Evolutionary conservation across 23 tunicate species (phyloP).

Genomic region (Diplosoma virens): DNA sequence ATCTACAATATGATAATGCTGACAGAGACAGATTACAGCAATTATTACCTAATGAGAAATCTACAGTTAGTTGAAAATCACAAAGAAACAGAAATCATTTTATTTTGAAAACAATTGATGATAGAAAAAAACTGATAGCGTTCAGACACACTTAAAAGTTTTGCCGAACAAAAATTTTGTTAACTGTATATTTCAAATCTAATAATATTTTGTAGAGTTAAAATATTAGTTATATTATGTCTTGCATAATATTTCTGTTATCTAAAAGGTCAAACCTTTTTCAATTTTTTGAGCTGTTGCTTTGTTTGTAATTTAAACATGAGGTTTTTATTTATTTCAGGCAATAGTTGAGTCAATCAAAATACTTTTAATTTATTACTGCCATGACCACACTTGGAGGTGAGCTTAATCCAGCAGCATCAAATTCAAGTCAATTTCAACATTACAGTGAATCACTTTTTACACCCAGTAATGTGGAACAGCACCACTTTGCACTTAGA

Average conservation of each 20-base stretch:
- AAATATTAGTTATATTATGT: no score
- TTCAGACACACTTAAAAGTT: neutral
- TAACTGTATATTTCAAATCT: no score
- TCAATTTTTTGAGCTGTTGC: no score
- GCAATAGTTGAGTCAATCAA: neutral
- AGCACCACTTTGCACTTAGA: conserved; percentile 12
- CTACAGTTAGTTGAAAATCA: neutral
- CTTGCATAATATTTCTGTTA: no score
- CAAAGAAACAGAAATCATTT: neutral
- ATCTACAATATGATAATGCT: neutral
- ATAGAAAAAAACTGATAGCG: no score
- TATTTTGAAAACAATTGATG: neutral
- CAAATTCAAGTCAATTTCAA: conserved; percentile 23
- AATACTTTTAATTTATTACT: neutral
- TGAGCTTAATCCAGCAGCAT: conserved; percentile 1
- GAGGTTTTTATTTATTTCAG: neutral
- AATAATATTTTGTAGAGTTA: no score
- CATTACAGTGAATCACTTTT: conserved; percentile 4
- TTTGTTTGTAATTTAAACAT: no score
- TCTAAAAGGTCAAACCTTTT: no score
- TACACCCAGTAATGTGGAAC: conserved; percentile 9
- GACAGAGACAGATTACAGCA: neutral
- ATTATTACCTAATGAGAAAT: neutral
- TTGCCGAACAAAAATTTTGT: neutral
- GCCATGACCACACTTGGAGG: conserved; percentile 14